Evolutionary conservation across 2,797 vertebrate species (phyloP).

Genomic region (Erethizon dorsatum): DNA sequence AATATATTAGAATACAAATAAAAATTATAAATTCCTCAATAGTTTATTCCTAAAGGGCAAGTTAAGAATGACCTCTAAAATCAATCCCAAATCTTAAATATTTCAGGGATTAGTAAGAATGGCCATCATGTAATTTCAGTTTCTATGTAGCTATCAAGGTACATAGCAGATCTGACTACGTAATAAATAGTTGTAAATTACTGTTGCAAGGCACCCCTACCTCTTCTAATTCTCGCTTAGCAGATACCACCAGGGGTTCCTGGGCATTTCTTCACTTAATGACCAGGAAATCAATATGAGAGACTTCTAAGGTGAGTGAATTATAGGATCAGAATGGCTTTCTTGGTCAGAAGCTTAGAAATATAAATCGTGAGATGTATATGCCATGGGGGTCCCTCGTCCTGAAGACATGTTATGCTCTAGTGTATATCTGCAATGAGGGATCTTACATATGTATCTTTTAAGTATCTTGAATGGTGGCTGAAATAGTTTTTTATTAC

Average conservation of each 20-base stretch:
- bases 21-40: background rate
- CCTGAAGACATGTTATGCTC: background rate
- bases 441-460: background rate
- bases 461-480: background rate
- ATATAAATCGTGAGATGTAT: background rate
- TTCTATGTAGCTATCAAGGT: background rate
- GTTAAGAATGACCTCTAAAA: background rate
- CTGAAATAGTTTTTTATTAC: background rate
- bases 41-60: constrained; percentile 34
- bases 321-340: background rate
- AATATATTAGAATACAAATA: background rate
- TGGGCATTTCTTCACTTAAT: constrained; percentile 4
- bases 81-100: background rate
- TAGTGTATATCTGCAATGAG: background rate
- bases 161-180: background rate
- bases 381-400: background rate
- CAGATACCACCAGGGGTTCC: background rate
- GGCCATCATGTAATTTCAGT: background rate
- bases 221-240: background rate
- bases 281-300: background rate
- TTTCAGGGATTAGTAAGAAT: background rate
- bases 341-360: background rate
- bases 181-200: background rate
- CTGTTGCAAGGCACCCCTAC: background rate
- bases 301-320: constrained; percentile 1